Conservation (phyloP, 2,797 vertebrate genomes). For the Staurois parvus region DNA sequence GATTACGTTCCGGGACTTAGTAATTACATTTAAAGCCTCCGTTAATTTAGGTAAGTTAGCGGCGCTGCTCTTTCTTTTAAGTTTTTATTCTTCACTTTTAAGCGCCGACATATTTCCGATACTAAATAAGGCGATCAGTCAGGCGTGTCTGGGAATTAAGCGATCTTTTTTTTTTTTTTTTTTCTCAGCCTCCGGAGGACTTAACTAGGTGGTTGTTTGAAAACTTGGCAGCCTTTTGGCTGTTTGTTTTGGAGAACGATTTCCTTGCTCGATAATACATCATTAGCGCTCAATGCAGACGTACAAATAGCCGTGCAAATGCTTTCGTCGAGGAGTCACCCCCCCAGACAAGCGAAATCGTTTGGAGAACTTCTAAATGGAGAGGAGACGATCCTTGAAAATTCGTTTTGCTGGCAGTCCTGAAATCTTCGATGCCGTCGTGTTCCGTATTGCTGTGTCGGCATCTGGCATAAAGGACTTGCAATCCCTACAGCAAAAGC, state of each 20-base stretch:
- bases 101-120: background rate
- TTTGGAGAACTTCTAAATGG: too few species aligned
- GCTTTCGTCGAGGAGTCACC: too few species aligned
- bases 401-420: too few species aligned
- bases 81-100: constrained; percentile 27
- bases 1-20: constrained; percentile 37
- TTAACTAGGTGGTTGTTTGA: too few species aligned
- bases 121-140: background rate
- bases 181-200: background rate
- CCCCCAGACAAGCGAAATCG: too few species aligned
- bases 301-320: too few species aligned
- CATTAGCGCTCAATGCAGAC: too few species aligned
- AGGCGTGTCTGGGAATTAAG: background rate
- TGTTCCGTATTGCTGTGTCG: too few species aligned
- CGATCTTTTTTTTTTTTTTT: background rate
- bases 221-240: background rate
- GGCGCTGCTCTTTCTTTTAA: constrained; percentile 3
- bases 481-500: too few species aligned
- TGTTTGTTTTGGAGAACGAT: background rate
- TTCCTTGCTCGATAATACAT: background rate
- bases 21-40: constrained; percentile 52
- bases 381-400: too few species aligned
- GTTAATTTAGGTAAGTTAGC: constrained; percentile 36
- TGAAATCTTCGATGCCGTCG: too few species aligned
- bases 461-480: too few species aligned